Conservation (phyloP, 2,888 invertebrate genomes). For the Dorcus parallelipipedus region DNA sequence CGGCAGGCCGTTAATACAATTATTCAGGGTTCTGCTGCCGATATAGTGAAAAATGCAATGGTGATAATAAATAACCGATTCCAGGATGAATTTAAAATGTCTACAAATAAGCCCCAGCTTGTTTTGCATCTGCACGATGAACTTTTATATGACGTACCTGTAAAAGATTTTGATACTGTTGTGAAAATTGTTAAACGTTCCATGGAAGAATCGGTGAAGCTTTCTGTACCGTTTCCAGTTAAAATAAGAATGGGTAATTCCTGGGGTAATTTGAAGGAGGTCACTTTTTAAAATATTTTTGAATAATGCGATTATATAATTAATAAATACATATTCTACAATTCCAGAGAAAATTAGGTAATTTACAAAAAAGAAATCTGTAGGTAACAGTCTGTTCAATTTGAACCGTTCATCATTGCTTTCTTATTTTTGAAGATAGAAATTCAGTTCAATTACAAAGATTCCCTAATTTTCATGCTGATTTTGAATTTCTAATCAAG, state of each 20-base stretch:
- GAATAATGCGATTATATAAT: too few species aligned
- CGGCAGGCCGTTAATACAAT: constrained; percentile 95
- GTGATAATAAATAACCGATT: constrained; percentile 66
- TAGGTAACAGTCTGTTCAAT: too few species aligned
- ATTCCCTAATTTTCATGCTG: too few species aligned
- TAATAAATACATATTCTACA: too few species aligned
- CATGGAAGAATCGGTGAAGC: constrained; percentile 75
- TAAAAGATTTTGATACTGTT: constrained; percentile 55
- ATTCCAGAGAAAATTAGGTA: too few species aligned
- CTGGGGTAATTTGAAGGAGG: constrained; percentile 67
- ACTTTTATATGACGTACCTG: constrained; percentile 83
- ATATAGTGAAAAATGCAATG: constrained; percentile 91
- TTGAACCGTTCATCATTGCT: too few species aligned
- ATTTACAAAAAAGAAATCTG: too few species aligned
- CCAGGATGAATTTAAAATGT: constrained; percentile 46
- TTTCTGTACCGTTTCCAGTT: constrained; percentile 82
- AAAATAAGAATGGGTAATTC: constrained; percentile 77
- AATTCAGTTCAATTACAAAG: too few species aligned
- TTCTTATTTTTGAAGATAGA: too few species aligned
- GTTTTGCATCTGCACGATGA: constrained; percentile 96
- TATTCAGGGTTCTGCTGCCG: constrained; percentile 96
- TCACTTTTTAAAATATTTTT: background rate
- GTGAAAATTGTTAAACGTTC: constrained; percentile 64
- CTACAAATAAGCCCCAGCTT: constrained; percentile 56
- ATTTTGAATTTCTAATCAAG: too few species aligned